These are phyloP conservation scores for Rhynchotus rufescens DNA, from an alignment of 2,797 vertebrate species.

Conservation along the genomic window DNA sequence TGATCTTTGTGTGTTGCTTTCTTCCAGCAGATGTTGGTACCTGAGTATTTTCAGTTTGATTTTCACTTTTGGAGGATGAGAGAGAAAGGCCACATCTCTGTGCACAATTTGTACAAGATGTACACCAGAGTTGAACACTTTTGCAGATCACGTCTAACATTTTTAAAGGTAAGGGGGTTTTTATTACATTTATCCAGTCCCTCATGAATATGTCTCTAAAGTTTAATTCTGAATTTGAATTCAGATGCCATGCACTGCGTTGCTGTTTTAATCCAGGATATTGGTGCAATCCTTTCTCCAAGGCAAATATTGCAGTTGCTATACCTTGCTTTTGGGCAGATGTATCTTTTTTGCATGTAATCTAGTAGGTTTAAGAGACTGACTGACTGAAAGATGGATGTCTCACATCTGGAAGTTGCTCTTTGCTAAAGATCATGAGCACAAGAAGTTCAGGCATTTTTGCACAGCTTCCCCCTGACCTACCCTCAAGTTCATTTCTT, in stretches of 20 bases:
- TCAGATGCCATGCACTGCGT: background rate
- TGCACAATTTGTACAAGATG: background rate
- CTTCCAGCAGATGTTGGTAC: background rate
- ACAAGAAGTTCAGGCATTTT: slow-evolving; percentile 55
- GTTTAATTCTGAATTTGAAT: background rate
- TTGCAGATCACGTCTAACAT: background rate
- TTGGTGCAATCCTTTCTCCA: background rate
- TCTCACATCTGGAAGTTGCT: slow-evolving; percentile 68
- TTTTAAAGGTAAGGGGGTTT: background rate
- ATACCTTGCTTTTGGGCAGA: background rate
- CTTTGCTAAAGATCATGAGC: slow-evolving; percentile 35
- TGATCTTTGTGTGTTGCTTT: background rate
- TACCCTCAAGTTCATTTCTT: slow-evolving; percentile 56
- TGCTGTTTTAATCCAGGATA: background rate
- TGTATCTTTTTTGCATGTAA: background rate
- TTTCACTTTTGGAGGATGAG: background rate
- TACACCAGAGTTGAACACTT: background rate
- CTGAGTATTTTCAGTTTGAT: background rate
- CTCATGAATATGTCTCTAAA: background rate
- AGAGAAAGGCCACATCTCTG: background rate
- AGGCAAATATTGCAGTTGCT: background rate
- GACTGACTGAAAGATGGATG: slow-evolving; percentile 37
- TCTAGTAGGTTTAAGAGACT: slow-evolving; percentile 3
- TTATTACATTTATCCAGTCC: background rate
- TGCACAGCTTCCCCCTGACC: slow-evolving; percentile 34